Base-by-base conservation (phyloP, 2,113 vertebrate genomes). In the Thymallus thymallus region DNA sequence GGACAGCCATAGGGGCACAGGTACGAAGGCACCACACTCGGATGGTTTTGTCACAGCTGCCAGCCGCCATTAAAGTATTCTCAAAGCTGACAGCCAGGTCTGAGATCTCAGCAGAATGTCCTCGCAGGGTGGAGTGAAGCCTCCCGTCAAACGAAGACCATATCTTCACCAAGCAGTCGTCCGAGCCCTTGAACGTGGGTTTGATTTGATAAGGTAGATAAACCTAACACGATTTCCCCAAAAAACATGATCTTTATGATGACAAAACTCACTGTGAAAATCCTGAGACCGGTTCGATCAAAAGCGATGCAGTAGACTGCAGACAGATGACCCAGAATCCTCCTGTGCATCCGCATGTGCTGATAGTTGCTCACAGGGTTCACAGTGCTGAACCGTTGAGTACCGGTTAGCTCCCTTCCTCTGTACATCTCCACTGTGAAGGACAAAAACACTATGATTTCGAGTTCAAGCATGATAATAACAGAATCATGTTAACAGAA, bases 251-350 rank as follows among this genome's bases (percentile, higher is more conserved):
- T 51, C 30, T 22, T 23, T n/a, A 9, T n/a, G 46, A 22, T n/a
- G 22, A 23, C 24, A 48, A 51, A 65, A 93, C 96, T 97, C 89
- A 99, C 98, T 80, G 98, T 99, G 83, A 99, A 98, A 89, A 99
- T 98, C 89, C 98, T 94, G 86, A 96, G 95, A 82, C 98, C 98
- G 35, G 97, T 96, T 80, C 96, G 95, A 86, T 99, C 98, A 66
- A 99, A 99, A 30, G 96, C 96, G 73, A 99, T 96, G 90, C 98
- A 99, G 88, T 99, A 99, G 23, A 99, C 98, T 51, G 98, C 94
- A 77, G 98, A 99, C 14, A 99, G 95, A 84, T 99, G 98, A 79
- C 98, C 98, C 32, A 99, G 94, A 88, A 99, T 98, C 83, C 97
- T 94, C 58, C 94, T 92, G 85, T 98, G 97, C 94, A 99, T 95